Evolutionary conservation across 2,113 vertebrate genomes (phyloP), one percentile per base, ranked within the genome.

Genomic region (Melanotaenia duboulayi): DNA sequence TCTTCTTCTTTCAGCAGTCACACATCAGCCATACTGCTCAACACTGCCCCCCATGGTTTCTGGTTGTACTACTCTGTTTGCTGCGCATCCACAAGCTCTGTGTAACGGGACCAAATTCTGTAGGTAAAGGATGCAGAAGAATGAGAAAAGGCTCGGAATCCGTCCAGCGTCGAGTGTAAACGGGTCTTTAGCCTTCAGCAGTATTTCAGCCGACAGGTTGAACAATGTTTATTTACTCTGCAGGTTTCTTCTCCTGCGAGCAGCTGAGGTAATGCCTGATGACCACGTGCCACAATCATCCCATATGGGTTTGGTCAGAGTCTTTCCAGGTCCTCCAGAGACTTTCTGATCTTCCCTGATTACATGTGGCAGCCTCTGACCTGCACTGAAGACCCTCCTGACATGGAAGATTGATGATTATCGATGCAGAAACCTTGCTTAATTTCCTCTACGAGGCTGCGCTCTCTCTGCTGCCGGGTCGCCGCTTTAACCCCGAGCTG

Each of bases 361-460:
- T 94, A 87, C 91, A 93, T 87, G 86, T 90, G 92, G 86, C 92
- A 94, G 89, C 87, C 85, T 86, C 86, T 93, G 91, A 94, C 92
- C 93, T 86, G 84, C 71, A 13, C 75, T 11, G 62, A 84, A 86
- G 86, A 78, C 85, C 87, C 76, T 87, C 89, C 90, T 94, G 90
- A 89, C 90, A 90, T 48, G 86, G 88, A 89, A 92, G 92, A 93
- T 82, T 94, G 93, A 94, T 87, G 87, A 80, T 86, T 87, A 94
- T 91, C 9, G 90, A 93, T 91, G 94, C 91, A 91, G 94, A 95
- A 95, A 94, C 81, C 80, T 88, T 65, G 83, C 68, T 71, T 89
- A 91, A 93, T 93, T 93, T 86, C 67, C 81, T 84, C 64, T 91
- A 75, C 72, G 63, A 81, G 90, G 76, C 75, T 70, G 78, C 56